Evolutionary conservation across 2,797 vertebrate species (phyloP).

Genomic region (Syngnathus rostellatus): DNA sequence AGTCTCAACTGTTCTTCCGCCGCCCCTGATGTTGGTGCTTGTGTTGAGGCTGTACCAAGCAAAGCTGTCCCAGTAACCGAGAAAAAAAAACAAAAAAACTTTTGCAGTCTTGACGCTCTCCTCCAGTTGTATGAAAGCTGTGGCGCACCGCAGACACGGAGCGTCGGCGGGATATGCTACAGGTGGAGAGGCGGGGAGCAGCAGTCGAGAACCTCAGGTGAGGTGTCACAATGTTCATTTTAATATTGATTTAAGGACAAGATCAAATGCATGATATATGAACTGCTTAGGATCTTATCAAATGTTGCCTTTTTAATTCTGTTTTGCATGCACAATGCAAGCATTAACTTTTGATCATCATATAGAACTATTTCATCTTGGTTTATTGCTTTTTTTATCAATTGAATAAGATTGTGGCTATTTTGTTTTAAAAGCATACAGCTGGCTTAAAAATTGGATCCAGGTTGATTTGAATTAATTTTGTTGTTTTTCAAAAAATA

Average conservation of each 20-base stretch:
- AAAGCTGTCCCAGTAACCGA: conserved; percentile 24
- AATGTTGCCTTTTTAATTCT: background rate
- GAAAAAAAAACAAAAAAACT: background rate
- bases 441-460: too few species aligned
- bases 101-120: conserved; percentile 5
- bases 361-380: conserved; percentile 10
- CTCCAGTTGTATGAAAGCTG: background rate
- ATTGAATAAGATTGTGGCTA: conserved; percentile 29
- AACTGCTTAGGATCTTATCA: background rate
- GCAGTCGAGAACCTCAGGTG: conserved; percentile 40
- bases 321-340: background rate
- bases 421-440: too few species aligned
- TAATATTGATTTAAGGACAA: background rate
- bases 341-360: background rate
- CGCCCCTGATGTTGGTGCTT: conserved; percentile 21
- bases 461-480: too few species aligned
- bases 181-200: conserved; percentile 47
- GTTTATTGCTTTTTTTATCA: background rate
- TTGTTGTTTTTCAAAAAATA: background rate
- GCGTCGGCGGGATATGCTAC: conserved; percentile 43
- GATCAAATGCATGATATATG: background rate
- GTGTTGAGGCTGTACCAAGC: conserved; percentile 20
- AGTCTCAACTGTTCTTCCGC: conserved; percentile 58
- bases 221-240: conserved; percentile 1
- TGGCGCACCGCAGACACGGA: conserved; percentile 1